A percentile compares a stretch with the other conserved stretches of the same genome.
phyloP scores from a whole-genome alignment of 2,888 invertebrate species.

The Tiliacea citrago region DNA sequence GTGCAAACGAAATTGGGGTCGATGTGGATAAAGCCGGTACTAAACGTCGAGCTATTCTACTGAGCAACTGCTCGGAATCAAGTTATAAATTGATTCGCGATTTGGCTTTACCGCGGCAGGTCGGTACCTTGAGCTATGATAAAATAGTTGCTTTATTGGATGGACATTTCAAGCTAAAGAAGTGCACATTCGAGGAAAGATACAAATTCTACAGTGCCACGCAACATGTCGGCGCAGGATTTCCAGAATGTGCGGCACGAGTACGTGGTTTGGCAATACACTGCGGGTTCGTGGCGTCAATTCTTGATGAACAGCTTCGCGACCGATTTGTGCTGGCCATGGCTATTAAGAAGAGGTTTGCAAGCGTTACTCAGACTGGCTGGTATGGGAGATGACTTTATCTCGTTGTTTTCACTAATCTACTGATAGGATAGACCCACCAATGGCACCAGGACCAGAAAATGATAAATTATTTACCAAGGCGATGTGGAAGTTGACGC shows the following conservation, averaged over 20 bases:
- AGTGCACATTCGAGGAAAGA: conserved; percentile 1
- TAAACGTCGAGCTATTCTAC: too few species aligned
- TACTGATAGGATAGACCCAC: too few species aligned
- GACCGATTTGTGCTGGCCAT: conserved; percentile 7
- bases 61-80: not conserved
- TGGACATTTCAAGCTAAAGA: conserved; percentile 18
- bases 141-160: conserved; percentile 10
- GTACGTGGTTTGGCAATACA: not conserved
- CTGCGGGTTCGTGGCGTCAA: not conserved
- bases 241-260: not conserved
- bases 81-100: conserved; percentile 12
- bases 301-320: not conserved
- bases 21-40: too few species aligned
- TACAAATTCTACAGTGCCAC: not conserved
- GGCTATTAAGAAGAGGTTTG: too few species aligned
- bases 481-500: too few species aligned
- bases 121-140: conserved; percentile 15
- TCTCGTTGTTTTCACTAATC: too few species aligned
- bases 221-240: not conserved
- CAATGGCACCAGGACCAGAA: too few species aligned
- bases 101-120: conserved; percentile 15
- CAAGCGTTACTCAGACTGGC: too few species aligned
- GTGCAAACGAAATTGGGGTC: not conserved
- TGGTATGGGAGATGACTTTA: too few species aligned
- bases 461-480: too few species aligned